phyloP scores from a whole-genome alignment of 1,140 invertebrate genomes.

The Tachypleus tridentatus region DNA sequence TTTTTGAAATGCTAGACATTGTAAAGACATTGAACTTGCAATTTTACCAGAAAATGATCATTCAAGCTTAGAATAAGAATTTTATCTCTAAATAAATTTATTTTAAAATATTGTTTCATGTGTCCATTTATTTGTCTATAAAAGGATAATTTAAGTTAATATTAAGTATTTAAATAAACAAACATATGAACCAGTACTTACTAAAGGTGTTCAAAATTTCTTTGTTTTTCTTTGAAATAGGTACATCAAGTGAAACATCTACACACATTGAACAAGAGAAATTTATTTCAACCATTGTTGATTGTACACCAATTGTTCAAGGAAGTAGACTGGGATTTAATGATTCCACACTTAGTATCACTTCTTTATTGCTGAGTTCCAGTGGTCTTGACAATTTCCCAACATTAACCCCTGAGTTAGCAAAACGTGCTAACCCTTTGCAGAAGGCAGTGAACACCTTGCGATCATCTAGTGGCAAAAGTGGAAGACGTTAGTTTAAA shows the following conservation, averaged over 20 bases:
- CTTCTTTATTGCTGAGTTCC: slow-evolving; percentile 54
- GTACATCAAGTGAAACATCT: slow-evolving; percentile 47
- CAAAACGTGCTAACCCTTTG: slow-evolving; percentile 42
- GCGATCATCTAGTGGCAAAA: slow-evolving; percentile 38
- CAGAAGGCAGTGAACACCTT: slow-evolving; percentile 64
- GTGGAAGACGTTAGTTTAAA: slow-evolving; percentile 17
- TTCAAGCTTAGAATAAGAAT: too few relatives aligned
- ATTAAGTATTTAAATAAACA: too few relatives aligned
- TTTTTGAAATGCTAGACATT: too few relatives aligned
- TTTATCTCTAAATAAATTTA: too few relatives aligned
- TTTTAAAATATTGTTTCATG: too few relatives aligned
- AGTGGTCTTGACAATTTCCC: slow-evolving; percentile 22
- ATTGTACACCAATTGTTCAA: slow-evolving; percentile 56
- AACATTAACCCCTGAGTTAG: slow-evolving; percentile 33
- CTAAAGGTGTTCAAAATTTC: too few relatives aligned
- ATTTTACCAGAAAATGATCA: too few relatives aligned
- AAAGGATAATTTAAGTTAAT: too few relatives aligned
- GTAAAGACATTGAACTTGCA: too few relatives aligned
- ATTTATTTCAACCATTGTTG: slow-evolving; percentile 64
- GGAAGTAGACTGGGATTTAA: slow-evolving; percentile 29
- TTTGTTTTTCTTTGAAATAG: too few relatives aligned
- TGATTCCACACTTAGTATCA: slow-evolving; percentile 72
- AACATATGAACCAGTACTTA: too few relatives aligned
- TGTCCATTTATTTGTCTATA: too few relatives aligned
- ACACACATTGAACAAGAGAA: slow-evolving; percentile 64